Conservation (phyloP, 2,797 vertebrate genomes). For the Sebastes oblongus region DNA sequence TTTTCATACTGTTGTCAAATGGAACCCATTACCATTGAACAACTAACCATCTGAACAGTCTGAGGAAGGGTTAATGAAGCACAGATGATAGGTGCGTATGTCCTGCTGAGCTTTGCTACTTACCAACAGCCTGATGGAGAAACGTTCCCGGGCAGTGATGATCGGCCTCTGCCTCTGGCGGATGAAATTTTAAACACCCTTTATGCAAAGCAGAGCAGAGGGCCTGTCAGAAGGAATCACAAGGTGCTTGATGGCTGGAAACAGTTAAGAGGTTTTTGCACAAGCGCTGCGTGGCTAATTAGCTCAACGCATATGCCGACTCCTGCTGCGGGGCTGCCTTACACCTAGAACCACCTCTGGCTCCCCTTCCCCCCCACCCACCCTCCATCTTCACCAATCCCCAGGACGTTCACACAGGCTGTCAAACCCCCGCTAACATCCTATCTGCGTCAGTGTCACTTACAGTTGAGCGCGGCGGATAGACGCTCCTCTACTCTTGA, state of each 20-base stretch:
- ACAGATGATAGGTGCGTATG: conserved; percentile 25
- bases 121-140: conserved; percentile 35
- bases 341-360: conserved; percentile 21
- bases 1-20: not conserved
- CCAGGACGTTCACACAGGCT: conserved; percentile 23
- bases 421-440: conserved; percentile 32
- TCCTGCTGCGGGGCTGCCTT: conserved; percentile 23
- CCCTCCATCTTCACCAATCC: conserved; percentile 1
- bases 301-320: conserved; percentile 34
- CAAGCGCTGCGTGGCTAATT: conserved; percentile 43
- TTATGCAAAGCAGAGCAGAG: conserved; percentile 45
- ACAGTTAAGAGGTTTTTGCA: conserved; percentile 54
- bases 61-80: conserved; percentile 28
- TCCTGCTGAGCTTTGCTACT: conserved; percentile 48
- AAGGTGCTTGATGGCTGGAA: conserved; percentile 46
- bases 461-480: not conserved
- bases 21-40: not conserved
- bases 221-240: conserved; percentile 52
- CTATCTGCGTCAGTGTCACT: conserved; percentile 27
- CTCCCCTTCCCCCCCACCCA: not conserved
- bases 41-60: not conserved
- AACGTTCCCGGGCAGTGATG: conserved; percentile 25
- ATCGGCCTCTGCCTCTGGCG: conserved; percentile 21
- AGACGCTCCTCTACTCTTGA: not conserved
- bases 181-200: conserved; percentile 64